Evolutionary conservation across 2,797 vertebrate genomes (phyloP), one percentile per base, ranked within the genome.

Genomic region (Scleropages formosus): DNA sequence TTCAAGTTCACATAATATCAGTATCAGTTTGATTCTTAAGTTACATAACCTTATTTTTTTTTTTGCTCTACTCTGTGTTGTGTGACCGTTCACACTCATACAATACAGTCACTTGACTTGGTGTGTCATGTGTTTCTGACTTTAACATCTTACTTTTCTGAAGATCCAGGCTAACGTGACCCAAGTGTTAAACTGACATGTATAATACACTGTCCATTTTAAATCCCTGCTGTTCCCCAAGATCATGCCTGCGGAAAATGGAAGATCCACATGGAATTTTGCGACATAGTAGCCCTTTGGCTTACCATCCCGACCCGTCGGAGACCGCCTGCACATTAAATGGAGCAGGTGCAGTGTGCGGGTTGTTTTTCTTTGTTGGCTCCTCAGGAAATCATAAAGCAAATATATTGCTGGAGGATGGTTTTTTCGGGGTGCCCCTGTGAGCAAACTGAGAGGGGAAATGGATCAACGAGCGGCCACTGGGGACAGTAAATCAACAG

Each of bases 371-470:
- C 90, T 93, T 92, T 88, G 85, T 89, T 79, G 83, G 87, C 85
- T 93, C 86, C 85, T 84, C 88, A 93, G 93, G 91, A 95, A 95
- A 94, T 92, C 93, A 94, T 93, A 94, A 94, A 94, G 88, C 90
- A 95, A 94, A 94, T 91, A 92, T 92, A 92, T 92, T 88, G 86
- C 90, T 86, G 88, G 85, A 90, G 88, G 92, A 89, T 85, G 87
- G 84, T 91, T 95, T 92, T 93, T 86, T 39, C 31, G 31, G 87
- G 89, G 92, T 90, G 93, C 88, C 90, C 90, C 92, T 90, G 89
- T 91, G 91, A 93, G 91, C 88, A 92, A 91, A 89, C 87, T 82
- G 89, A 94, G 90, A 93, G 89, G 91, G 89, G 91, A 93, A 94
- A 92, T 89, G 89, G 90, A 92, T 93, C 93, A 93, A 87, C 85